A percentile compares a stretch with the other conserved stretches of the same genome.
These are phyloP conservation scores for Aleadryas rufinucha DNA, from an alignment of 2,113 vertebrate species.

Conservation along the genomic window DNA sequence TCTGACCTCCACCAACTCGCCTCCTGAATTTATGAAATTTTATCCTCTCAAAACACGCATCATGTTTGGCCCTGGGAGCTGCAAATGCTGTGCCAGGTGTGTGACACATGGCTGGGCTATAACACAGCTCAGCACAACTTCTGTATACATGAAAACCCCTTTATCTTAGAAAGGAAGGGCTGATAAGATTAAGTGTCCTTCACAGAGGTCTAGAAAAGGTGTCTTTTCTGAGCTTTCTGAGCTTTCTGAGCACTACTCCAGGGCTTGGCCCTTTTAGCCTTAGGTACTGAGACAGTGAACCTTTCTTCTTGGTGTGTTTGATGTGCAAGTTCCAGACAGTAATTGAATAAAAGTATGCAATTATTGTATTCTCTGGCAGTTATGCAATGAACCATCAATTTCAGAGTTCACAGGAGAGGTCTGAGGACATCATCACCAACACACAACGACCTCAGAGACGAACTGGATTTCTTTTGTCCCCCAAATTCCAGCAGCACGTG, in stretches of 20 bases:
- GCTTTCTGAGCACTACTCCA: background rate
- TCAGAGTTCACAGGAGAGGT: background rate
- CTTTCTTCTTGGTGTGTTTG: background rate
- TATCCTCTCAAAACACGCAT: background rate
- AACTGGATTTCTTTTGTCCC: background rate
- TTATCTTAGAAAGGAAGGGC: background rate
- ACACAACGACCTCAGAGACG: background rate
- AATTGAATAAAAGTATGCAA: background rate
- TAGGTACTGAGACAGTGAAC: background rate
- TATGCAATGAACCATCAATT: background rate
- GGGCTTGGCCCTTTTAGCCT: background rate
- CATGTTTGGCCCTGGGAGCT: background rate
- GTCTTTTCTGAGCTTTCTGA: background rate
- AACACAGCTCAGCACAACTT: background rate
- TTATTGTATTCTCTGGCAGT: background rate
- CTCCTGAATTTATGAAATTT: background rate
- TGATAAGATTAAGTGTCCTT: slow-evolving; percentile 34
- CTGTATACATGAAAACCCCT: background rate
- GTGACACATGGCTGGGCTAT: background rate
- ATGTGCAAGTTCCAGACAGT: background rate
- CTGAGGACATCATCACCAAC: background rate
- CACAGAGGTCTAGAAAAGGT: background rate
- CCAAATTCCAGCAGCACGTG: background rate
- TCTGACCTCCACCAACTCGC: background rate
- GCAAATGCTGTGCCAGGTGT: background rate